phyloP scores from a whole-genome alignment of 2,888 invertebrate species.

The Trissolcus japonicus region DNA sequence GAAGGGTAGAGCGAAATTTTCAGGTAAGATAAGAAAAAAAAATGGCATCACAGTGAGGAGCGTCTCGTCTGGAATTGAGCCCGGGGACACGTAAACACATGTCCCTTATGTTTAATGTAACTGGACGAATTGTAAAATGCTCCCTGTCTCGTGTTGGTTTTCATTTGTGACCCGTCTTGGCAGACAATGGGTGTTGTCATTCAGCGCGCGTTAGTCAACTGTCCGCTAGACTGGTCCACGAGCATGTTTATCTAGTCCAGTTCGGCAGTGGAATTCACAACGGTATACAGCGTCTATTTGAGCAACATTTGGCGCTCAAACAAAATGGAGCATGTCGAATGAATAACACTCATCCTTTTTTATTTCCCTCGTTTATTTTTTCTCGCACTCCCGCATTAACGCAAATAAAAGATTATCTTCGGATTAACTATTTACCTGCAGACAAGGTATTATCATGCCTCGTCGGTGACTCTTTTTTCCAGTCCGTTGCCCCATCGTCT shows the following conservation, averaged over 20 bases:
- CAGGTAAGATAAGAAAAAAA: constrained; percentile 35
- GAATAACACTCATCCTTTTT: constrained; percentile 9
- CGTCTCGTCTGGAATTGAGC: constrained; percentile 58
- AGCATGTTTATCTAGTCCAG: no score
- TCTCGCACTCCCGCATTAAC: no score
- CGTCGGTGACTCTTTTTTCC: constrained; percentile 55
- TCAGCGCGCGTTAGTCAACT: constrained; percentile 35
- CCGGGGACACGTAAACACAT: constrained; percentile 65
- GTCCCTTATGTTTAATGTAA: constrained; percentile 64
- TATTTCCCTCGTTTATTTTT: no score
- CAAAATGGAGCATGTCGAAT: constrained; percentile 11
- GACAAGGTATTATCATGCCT: constrained; percentile 54
- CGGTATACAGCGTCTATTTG: no score
- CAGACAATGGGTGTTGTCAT: constrained; percentile 33
- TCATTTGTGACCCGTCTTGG: constrained; percentile 24
- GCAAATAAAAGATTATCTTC: not conserved
- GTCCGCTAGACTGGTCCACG: constrained; percentile 20
- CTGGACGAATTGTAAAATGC: constrained; percentile 67
- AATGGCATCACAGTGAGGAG: constrained; percentile 25
- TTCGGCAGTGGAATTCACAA: no score
- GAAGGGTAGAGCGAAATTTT: constrained; percentile 43
- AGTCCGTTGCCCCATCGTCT: constrained; percentile 51
- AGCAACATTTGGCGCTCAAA: no score
- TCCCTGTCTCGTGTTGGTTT: constrained; percentile 51
- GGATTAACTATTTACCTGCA: constrained; percentile 42